Conservation (phyloP, 1,140 invertebrate species). For the Ceratina australensis region DNA sequence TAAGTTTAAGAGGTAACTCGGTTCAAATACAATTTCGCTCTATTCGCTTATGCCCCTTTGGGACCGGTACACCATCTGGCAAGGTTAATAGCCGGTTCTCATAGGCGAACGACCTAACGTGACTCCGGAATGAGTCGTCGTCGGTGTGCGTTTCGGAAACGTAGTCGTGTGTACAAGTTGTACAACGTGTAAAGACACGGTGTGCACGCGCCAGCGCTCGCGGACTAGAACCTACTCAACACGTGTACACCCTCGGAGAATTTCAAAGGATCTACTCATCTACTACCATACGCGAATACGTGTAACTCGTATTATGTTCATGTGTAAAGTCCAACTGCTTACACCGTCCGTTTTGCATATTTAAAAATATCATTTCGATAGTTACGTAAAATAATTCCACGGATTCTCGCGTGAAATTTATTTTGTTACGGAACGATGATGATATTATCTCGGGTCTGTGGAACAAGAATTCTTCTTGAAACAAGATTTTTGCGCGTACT, state of each 20-base stretch:
- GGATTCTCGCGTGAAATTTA: too few relatives aligned
- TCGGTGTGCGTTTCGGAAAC: conserved; percentile 32
- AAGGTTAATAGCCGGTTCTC: conserved; percentile 59
- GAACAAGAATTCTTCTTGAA: neutral
- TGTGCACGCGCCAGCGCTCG: conserved; percentile 16
- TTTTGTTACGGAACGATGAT: too few relatives aligned
- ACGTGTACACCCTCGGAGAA: conserved; percentile 55
- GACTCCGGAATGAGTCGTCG: conserved; percentile 35
- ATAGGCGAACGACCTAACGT: conserved; percentile 55
- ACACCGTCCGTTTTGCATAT: too few relatives aligned
- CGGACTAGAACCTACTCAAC: conserved; percentile 49
- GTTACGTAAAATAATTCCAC: too few relatives aligned
- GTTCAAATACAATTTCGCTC: conserved; percentile 45
- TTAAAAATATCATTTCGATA: too few relatives aligned
- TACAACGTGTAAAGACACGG: conserved; percentile 43
- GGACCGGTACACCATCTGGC: conserved; percentile 41
- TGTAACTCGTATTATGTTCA: too few relatives aligned
- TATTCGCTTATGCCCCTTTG: conserved; percentile 14
- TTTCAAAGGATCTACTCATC: conserved; percentile 63
- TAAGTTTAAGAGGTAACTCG: conserved; percentile 33
- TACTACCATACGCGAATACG: conserved; percentile 41
- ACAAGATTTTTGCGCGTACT: neutral
- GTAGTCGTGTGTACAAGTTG: conserved; percentile 40
- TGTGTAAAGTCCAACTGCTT: too few relatives aligned
- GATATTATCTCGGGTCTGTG: too few relatives aligned